phyloP scores from a whole-genome alignment of 2,888 invertebrate genomes.

The Bursaphelenchus okinawaensis region DNA sequence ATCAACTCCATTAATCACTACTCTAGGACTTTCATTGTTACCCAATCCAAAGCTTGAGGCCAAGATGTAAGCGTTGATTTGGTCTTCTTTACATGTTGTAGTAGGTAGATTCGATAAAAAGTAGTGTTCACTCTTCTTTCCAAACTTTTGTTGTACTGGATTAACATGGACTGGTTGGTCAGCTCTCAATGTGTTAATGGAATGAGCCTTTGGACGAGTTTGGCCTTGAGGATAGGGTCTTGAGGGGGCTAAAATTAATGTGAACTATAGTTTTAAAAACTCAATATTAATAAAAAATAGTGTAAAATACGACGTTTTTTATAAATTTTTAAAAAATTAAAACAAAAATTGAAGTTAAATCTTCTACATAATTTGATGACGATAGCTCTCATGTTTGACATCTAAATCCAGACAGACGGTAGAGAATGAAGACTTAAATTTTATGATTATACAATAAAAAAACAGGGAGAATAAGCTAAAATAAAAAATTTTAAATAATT shows the following conservation, averaged over 20 bases:
- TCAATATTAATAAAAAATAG: no score
- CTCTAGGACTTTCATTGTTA: slow-evolving; percentile 5
- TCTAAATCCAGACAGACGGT: no score
- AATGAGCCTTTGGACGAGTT: slow-evolving; percentile 9
- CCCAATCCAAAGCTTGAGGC: background rate
- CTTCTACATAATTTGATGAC: no score
- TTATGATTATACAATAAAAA: no score
- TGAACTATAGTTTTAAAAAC: no score
- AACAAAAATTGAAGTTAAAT: no score
- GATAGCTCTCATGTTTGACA: no score
- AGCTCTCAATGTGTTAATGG: background rate
- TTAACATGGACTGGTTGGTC: background rate
- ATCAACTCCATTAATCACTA: slow-evolving; percentile 15
- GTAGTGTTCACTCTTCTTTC: background rate
- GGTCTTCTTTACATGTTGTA: background rate
- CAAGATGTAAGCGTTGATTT: background rate
- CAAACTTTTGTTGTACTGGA: background rate
- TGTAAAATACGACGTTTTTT: no score
- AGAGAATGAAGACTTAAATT: no score
- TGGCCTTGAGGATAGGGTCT: slow-evolving; percentile 21
- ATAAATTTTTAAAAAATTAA: no score
- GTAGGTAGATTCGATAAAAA: background rate
- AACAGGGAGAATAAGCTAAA: no score
- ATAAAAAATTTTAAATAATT: no score
- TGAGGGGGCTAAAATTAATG: slow-evolving; percentile 13